phyloP scores from a whole-genome alignment of 1,140 invertebrate species.

The Aphaenogaster ashmeadi region DNA sequence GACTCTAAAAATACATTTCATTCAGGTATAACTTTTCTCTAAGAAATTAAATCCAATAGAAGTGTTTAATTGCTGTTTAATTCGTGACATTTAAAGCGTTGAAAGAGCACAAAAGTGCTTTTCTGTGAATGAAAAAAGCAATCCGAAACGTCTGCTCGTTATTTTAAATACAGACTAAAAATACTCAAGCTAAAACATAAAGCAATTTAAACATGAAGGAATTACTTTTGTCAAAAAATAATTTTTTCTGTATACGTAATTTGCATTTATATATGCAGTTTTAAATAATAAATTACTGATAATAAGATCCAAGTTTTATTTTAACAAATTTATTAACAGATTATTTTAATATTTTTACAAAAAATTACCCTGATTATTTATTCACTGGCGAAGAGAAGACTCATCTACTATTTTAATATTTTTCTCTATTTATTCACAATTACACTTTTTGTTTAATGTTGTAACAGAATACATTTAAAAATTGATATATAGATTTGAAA shows the following conservation, averaged over 20 bases:
- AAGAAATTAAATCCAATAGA: slow-evolving; percentile 40
- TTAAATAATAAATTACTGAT: neutral
- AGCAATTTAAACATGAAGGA: neutral
- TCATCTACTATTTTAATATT: slow-evolving; percentile 5
- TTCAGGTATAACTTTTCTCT: slow-evolving; percentile 71
- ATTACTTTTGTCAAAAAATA: slow-evolving; percentile 15
- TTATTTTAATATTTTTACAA: slow-evolving; percentile 11
- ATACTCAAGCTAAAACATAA: neutral
- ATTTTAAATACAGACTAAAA: slow-evolving; percentile 28
- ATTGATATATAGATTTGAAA: neutral
- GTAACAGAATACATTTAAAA: neutral
- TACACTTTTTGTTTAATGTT: neutral
- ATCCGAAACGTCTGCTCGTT: slow-evolving; percentile 21
- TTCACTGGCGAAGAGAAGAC: too few species aligned
- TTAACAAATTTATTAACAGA: neutral
- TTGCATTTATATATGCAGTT: neutral
- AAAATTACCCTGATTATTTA: too few species aligned
- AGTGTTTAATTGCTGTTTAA: slow-evolving; percentile 56
- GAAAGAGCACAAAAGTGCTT: slow-evolving; percentile 58
- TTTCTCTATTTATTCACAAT: neutral
- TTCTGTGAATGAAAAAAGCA: slow-evolving; percentile 15
- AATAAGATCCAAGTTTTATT: neutral
- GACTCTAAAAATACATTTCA: slow-evolving; percentile 66
- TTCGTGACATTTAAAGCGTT: slow-evolving; percentile 69
- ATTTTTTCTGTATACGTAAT: neutral